A percentile compares a stretch with the other conserved stretches of the same genome.
Evolutionary conservation across 1,140 invertebrate species (phyloP).

Genomic region (Caerostris darwini): DNA sequence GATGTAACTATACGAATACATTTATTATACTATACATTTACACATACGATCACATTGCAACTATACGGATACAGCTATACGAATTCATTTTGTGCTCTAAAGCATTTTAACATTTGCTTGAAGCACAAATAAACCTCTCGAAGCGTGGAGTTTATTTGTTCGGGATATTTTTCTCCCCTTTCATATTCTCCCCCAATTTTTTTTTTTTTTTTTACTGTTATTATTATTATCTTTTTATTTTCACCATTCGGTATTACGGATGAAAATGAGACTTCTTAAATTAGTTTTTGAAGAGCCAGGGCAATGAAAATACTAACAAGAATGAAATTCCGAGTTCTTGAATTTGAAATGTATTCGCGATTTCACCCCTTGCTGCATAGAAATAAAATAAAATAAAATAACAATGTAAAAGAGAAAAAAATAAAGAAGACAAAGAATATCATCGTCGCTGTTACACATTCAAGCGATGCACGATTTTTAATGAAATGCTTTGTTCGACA

Average conservation of each 20-base stretch:
- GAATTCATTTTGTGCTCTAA: no score
- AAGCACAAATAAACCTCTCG: conserved; percentile 58
- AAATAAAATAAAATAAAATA: neutral
- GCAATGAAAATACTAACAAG: neutral
- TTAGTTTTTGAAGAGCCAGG: conserved; percentile 31
- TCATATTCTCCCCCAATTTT: neutral
- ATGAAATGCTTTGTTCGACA: neutral
- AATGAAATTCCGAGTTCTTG: neutral
- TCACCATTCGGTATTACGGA: conserved; percentile 29
- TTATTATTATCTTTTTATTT: neutral
- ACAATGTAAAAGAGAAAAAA: neutral
- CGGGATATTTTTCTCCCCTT: conserved; percentile 35
- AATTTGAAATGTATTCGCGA: neutral
- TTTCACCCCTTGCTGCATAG: neutral
- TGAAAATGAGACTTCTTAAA: conserved; percentile 60
- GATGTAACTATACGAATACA: no score
- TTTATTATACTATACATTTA: no score
- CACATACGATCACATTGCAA: conserved; percentile 34
- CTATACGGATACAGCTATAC: no score
- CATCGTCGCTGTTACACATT: neutral
- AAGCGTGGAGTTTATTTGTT: conserved; percentile 33
- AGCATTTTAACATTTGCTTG: no score
- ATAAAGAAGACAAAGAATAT: neutral
- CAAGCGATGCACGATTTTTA: neutral
- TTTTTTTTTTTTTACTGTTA: neutral